Evolutionary conservation across 2,113 vertebrate species (phyloP).

Genomic region (Fulmarus glacialis): DNA sequence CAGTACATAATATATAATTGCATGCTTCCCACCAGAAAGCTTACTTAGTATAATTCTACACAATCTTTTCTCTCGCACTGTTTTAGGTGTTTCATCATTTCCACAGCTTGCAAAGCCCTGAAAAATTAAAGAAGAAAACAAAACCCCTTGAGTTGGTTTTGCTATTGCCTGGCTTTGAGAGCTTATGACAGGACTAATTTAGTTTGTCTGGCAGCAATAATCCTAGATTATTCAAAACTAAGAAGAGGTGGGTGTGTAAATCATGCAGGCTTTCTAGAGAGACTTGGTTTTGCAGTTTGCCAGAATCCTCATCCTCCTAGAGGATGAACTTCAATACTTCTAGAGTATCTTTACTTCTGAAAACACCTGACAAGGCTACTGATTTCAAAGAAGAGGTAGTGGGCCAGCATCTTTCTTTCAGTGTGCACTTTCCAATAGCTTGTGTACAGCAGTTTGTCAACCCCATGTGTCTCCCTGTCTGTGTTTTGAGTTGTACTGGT

Average conservation of each 20-base stretch:
- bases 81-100: constrained; percentile 40
- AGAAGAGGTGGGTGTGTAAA: constrained; percentile 29
- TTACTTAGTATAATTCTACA: constrained; percentile 37
- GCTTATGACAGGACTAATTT: constrained; percentile 40
- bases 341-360: not conserved
- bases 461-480: not conserved
- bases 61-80: not conserved
- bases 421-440: not conserved
- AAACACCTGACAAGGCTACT: not conserved
- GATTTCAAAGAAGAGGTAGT: not conserved
- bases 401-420: not conserved
- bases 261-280: not conserved
- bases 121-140: constrained; percentile 5
- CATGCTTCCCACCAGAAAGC: constrained; percentile 43
- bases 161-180: constrained; percentile 17
- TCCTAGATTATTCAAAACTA: constrained; percentile 34
- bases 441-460: not conserved
- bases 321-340: not conserved
- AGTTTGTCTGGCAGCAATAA: constrained; percentile 33
- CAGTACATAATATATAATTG: constrained; percentile 49
- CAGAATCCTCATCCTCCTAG: not conserved
- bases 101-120: constrained; percentile 14
- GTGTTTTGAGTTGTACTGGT: not conserved
- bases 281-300: not conserved
- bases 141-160: constrained; percentile 10